These are phyloP conservation scores for Lepidonotus clava DNA, from an alignment of 2,888 invertebrate species.

Conservation along the genomic window DNA sequence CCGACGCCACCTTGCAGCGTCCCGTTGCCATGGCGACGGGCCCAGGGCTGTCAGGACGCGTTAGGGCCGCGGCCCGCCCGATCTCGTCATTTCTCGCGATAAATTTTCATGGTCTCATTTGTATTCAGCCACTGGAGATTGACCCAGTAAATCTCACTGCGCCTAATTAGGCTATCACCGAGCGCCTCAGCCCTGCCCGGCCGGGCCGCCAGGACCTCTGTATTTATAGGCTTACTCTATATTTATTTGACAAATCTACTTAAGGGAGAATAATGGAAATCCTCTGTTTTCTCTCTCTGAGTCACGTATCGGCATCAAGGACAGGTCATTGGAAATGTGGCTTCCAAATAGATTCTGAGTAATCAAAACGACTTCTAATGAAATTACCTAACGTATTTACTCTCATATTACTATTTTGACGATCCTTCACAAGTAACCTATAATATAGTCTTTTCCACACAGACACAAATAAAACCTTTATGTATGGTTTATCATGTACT, in stretches of 20 bases:
- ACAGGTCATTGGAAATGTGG: too few species aligned
- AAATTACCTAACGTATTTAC: too few species aligned
- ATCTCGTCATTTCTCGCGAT: constrained; percentile 15
- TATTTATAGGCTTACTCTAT: constrained; percentile 13
- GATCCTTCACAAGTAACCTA: too few species aligned
- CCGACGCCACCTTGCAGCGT: not conserved
- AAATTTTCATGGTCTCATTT: constrained; percentile 31
- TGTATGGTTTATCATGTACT: too few species aligned
- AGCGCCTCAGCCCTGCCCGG: not conserved
- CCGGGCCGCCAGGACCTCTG: not conserved
- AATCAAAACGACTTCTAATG: too few species aligned
- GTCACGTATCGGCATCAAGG: too few species aligned
- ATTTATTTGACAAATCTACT: not conserved
- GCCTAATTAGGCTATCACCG: not conserved
- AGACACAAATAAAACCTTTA: too few species aligned
- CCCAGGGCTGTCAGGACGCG: constrained; percentile 24
- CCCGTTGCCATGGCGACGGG: not conserved
- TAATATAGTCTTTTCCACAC: too few species aligned
- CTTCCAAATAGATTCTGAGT: too few species aligned
- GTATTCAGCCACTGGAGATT: constrained; percentile 27
- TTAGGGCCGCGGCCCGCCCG: not conserved
- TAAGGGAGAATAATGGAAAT: too few species aligned
- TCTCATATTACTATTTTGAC: too few species aligned
- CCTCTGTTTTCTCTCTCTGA: too few species aligned
- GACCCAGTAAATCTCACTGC: constrained; percentile 19